phyloP scores from a whole-genome alignment of 2,797 vertebrate species.

The Microtus agrestis region DNA sequence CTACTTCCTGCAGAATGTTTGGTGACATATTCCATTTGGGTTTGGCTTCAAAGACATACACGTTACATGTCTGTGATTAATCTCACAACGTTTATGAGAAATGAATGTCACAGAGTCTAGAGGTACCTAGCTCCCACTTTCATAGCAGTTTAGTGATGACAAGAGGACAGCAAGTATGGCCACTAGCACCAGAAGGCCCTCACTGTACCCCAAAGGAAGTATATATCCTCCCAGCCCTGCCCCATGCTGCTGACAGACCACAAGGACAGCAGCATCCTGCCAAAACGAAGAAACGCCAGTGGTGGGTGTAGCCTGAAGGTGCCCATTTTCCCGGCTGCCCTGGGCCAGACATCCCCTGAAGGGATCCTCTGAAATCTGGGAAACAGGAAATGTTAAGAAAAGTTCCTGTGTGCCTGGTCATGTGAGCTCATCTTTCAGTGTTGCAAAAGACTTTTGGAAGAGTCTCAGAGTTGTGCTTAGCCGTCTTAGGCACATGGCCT shows the following conservation, averaged over 20 bases:
- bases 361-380: slow-evolving; percentile 67
- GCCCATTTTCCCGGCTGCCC: not conserved
- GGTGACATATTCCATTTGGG: slow-evolving; percentile 22
- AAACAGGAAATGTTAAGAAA: slow-evolving; percentile 70
- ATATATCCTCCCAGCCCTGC: not conserved
- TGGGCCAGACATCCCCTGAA: slow-evolving; percentile 59
- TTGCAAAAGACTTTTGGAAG: slow-evolving; percentile 62
- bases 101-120: not conserved
- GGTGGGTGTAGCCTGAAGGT: not conserved
- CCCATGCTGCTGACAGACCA: not conserved
- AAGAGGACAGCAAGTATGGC: not conserved
- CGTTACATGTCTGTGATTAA: not conserved
- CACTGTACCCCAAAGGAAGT: not conserved
- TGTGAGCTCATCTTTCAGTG: slow-evolving; percentile 28
- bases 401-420: slow-evolving; percentile 49
- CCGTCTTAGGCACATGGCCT: not conserved
- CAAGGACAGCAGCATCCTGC: not conserved
- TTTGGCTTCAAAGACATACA: slow-evolving; percentile 40
- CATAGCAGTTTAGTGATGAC: not conserved
- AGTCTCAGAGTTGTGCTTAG: not conserved
- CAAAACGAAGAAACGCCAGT: not conserved
- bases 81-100: not conserved
- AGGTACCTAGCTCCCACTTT: not conserved
- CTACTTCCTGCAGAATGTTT: slow-evolving; percentile 34
- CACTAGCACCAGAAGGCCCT: not conserved